Conservation (phyloP, 1,140 invertebrate species). For the Halesus radiatus region DNA sequence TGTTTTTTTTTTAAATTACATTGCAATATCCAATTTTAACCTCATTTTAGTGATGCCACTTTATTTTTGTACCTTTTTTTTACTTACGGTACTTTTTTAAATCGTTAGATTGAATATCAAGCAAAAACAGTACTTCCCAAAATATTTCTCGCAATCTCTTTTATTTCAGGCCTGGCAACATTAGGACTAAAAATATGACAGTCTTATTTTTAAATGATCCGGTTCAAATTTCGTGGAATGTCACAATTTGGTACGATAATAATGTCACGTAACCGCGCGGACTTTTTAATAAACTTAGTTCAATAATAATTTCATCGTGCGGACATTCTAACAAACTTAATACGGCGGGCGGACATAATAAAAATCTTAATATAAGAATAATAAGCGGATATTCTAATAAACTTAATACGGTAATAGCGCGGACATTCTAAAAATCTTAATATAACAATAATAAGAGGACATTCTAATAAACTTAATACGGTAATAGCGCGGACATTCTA, state of each 20-base stretch:
- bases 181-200: neutral
- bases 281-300: neutral
- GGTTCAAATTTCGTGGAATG: conserved; percentile 1
- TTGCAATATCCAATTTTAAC: too few relatives aligned
- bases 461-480: neutral
- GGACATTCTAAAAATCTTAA: neutral
- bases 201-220: conserved; percentile 7
- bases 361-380: neutral
- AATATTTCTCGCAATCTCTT: neutral
- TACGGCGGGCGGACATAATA: too few relatives aligned
- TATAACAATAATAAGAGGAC: neutral
- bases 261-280: neutral
- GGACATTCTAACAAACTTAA: neutral
- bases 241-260: neutral
- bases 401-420: neutral
- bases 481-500: neutral
- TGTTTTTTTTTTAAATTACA: too few relatives aligned
- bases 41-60: too few relatives aligned
- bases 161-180: conserved; percentile 4
- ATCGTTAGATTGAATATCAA: too few relatives aligned
- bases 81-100: too few relatives aligned
- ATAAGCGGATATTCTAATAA: neutral
- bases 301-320: neutral
- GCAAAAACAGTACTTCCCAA: neutral
- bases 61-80: too few relatives aligned